Evolutionary conservation across 2,113 vertebrate species (phyloP), one percentile per base, ranked within the genome.

Genomic region (Notechis scutatus): DNA sequence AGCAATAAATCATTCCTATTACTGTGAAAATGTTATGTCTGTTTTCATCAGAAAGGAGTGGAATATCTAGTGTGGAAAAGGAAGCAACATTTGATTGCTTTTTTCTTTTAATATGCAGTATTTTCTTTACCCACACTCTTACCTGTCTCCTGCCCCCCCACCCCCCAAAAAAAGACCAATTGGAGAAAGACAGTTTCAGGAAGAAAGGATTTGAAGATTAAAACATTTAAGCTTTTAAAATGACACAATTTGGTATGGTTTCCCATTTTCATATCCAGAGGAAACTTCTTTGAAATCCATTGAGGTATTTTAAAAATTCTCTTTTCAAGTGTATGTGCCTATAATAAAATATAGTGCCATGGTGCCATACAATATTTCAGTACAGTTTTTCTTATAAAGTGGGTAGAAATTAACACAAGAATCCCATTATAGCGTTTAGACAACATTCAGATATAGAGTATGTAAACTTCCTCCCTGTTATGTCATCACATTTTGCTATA

Each of bases 61-160:
- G 91, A 94, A 39, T 55, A 45, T 85, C 95, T 91, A 89, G 94
- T 26, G 92, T 95, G 95, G 93, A 39, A 92, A 88, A 55, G 29
- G 50, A 18, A n/a, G 29, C n/a, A 10, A 34, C 7, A 5, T 54
- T 55, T 52, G 50, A 55, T 15, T 9, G 2, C 3, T 24, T 24
- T 55, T 54, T 3, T 8, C 15, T 18, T n/a, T n/a, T 14, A 47
- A 50, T 52, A 26, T 26, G 5, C 45, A 4, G 5, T 45, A 11
- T 59, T 59, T 57, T 57, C 26, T 87, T 87, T 12, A 26, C 24
- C 24, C 26, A 29, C 7, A 61, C 9, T 61, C 61, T 64, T 64
- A 4, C 61, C 10, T 26, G 0, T 50, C 47, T 50, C 47, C 47
- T 50, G 47, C 47, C 3, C 1, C 23, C 23, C 57, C 23, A 26